Percentiles rank a stretch among this genome's conserved stretches.
Evolutionary conservation across 2,888 invertebrate genomes (phyloP).

Genomic region (Leucoptera coffeella): DNA sequence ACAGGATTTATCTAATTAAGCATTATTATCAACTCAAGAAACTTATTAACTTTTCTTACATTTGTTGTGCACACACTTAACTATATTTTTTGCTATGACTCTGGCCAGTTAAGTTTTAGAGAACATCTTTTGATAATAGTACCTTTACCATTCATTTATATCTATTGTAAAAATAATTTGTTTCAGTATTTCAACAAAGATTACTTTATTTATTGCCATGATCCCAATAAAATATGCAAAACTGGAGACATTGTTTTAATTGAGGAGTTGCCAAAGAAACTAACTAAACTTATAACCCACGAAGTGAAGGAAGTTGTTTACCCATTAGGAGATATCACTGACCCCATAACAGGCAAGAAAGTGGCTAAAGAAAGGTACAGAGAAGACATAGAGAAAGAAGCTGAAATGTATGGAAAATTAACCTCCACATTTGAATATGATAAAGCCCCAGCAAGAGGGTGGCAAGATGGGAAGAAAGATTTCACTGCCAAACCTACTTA

Average conservation of each 20-base stretch:
- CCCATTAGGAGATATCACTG: conserved; percentile 77
- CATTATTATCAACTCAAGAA: too few species aligned
- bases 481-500: conserved; percentile 72
- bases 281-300: conserved; percentile 74
- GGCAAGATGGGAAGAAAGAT: conserved; percentile 76
- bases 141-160: too few species aligned
- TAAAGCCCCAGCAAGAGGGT: conserved; percentile 72
- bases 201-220: conserved; percentile 68
- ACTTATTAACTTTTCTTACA: too few species aligned
- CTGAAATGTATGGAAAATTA: conserved; percentile 63
- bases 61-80: too few species aligned
- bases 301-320: conserved; percentile 74
- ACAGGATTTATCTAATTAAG: too few species aligned
- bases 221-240: conserved; percentile 71
- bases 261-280: conserved; percentile 62
- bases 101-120: too few species aligned
- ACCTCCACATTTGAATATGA: conserved; percentile 66
- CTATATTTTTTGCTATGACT: too few species aligned
- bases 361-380: conserved; percentile 67
- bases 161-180: conserved; percentile 10
- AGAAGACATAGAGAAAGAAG: conserved; percentile 63
- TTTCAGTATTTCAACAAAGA: conserved; percentile 74
- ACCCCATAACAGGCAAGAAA: conserved; percentile 78
- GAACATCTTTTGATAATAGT: too few species aligned
- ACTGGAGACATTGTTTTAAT: conserved; percentile 79